Evolutionary conservation across 2,113 vertebrate species (phyloP).

Genomic region (Brachionichthys hirsutus): DNA sequence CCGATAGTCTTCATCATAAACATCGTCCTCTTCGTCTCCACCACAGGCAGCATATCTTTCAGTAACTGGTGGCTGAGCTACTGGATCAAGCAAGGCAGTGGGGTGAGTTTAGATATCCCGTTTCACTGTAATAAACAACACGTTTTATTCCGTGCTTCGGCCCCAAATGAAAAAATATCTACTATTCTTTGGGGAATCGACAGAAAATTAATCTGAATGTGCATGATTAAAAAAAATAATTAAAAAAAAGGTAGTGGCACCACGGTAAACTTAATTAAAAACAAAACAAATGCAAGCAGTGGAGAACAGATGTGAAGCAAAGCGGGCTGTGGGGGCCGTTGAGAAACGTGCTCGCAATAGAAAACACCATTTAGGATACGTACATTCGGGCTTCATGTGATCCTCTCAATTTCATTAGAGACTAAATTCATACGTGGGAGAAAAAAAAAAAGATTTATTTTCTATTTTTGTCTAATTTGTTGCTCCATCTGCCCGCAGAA

Average conservation of each 20-base stretch:
- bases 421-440: conserved; percentile 23
- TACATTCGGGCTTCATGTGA: conserved; percentile 37
- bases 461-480: conserved; percentile 57
- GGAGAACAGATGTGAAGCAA: conserved; percentile 67
- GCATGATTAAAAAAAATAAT: conserved; percentile 70
- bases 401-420: conserved; percentile 53
- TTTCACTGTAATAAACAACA: conserved; percentile 11
- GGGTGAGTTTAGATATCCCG: conserved; percentile 65
- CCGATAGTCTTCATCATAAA: conserved; percentile 72
- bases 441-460: conserved; percentile 17
- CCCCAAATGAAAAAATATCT: conserved; percentile 40
- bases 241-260: conserved; percentile 64
- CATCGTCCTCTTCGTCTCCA: conserved; percentile 77
- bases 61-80: conserved; percentile 84
- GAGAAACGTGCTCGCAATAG: conserved; percentile 62
- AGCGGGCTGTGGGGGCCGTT: conserved; percentile 53
- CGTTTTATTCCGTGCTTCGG: conserved; percentile 19
- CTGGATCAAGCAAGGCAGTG: conserved; percentile 81
- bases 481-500: conserved; percentile 76
- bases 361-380: conserved; percentile 42
- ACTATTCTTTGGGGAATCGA: conserved; percentile 44
- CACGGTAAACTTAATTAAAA: conserved; percentile 74
- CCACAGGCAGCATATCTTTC: conserved; percentile 80
- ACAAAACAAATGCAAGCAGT: conserved; percentile 60
- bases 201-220: conserved; percentile 66